phyloP scores from a whole-genome alignment of 2,113 vertebrate genomes.

The Saguinus imperator region DNA sequence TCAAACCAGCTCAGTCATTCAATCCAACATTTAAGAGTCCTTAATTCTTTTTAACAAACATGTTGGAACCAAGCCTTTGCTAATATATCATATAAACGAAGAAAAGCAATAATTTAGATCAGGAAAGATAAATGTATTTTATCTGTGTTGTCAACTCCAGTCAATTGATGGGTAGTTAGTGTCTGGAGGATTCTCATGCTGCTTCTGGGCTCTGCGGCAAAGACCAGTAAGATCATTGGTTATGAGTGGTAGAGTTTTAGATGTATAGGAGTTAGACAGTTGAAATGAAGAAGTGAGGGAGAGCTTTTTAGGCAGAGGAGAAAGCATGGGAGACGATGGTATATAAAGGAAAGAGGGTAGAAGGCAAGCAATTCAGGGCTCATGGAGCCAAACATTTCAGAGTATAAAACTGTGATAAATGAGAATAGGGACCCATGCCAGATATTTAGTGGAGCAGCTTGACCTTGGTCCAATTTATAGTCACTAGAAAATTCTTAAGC shows the following conservation, averaged over 20 bases:
- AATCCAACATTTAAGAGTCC: neutral
- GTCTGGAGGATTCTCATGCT: neutral
- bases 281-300: neutral
- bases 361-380: neutral
- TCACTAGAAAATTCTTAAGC: neutral
- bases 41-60: neutral
- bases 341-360: neutral
- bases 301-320: neutral
- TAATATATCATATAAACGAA: constrained; percentile 2
- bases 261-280: neutral
- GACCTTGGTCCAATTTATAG: neutral
- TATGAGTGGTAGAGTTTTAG: neutral
- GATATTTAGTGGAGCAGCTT: neutral
- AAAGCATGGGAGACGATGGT: neutral
- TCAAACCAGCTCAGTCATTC: neutral
- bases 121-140: neutral
- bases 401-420: neutral
- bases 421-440: neutral
- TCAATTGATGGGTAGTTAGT: neutral
- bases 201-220: neutral
- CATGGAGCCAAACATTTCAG: neutral
- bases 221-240: neutral
- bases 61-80: neutral
- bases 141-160: neutral
- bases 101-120: constrained; percentile 17